Percentiles rank a stretch among this genome's conserved stretches.
These are phyloP conservation scores for Heliconius congener DNA, from an alignment of 1,140 invertebrate genomes.

Conservation along the genomic window DNA sequence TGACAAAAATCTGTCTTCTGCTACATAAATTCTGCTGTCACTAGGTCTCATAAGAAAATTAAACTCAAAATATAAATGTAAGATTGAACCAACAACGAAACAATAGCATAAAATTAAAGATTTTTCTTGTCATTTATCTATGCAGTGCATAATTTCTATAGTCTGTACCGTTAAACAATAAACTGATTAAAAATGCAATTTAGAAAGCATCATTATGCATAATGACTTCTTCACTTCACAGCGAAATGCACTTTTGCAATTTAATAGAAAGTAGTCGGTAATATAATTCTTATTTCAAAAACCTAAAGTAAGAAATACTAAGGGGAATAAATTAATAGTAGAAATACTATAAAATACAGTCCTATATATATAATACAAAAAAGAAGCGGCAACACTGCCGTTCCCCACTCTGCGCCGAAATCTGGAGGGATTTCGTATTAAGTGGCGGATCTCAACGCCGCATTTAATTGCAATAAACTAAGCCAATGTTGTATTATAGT, in stretches of 20 bases:
- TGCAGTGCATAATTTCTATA: not conserved
- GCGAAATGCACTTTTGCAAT: not conserved
- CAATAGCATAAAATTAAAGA: not conserved
- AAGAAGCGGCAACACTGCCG: too few relatives aligned
- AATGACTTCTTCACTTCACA: conserved; percentile 1
- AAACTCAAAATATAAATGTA: too few relatives aligned
- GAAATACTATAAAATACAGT: too few relatives aligned
- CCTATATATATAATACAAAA: too few relatives aligned
- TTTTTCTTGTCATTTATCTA: not conserved
- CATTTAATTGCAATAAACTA: too few relatives aligned
- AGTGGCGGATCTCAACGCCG: too few relatives aligned
- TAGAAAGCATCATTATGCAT: not conserved
- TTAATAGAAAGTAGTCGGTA: not conserved
- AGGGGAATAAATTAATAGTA: not conserved
- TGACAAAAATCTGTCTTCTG: too few relatives aligned
- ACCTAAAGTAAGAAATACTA: not conserved
- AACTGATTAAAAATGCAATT: not conserved
- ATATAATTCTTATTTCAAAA: not conserved
- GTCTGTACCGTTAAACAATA: not conserved
- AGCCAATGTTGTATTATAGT: too few relatives aligned
- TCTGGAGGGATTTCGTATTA: too few relatives aligned
- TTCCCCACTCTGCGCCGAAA: too few relatives aligned
- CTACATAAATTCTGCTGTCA: too few relatives aligned
- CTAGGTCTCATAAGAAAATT: too few relatives aligned
- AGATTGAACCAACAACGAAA: not conserved